Evolutionary conservation across 2,888 invertebrate genomes (phyloP), one percentile per base, ranked within the genome.

Genomic region (Aporophyla nigra): DNA sequence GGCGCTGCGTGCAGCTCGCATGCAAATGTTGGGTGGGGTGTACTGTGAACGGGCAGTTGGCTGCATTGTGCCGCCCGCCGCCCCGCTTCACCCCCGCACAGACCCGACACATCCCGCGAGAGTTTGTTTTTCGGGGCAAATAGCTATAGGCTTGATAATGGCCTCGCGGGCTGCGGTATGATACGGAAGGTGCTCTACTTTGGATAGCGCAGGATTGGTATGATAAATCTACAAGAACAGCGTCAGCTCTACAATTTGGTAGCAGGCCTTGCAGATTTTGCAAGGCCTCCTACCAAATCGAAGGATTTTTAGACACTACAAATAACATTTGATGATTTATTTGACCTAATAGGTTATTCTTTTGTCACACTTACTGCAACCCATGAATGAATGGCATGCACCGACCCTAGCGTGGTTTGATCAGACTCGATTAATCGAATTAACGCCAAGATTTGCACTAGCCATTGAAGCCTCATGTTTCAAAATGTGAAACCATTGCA

Each of bases 41-140:
- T 88, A 88, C 89, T 95, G 95, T 93, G 95, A 95, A 95, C 95
- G 95, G 94, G 93, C 95, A 96, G 96, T 95, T 95, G 95, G 95
- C 93, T 95, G 95, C 95, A 96, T 96, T 96, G 96, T 96, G 91
- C 90, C 85, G 89, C 90, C 88, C 89, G 86, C 74, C 80, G 82
- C 75, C 86, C 69, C 70, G 65, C 85, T 80, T 84, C 85, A 78
- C 86, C 86, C 78, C 87, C 88, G 83, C 90, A 67, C 81, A 82
- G 78, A 83, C 83, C 92, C 93, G 88, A 90, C 93, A 91, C 93
- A 94, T 96, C 96, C 96, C 96, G 95, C 96, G 96, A 96, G 96
- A 96, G 96, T 96, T 96, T 96, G 96, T 96, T 96, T 96, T 96
- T 96, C 96, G 96, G 96, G 94, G 96, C 96, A 96, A 96, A 96